Evolutionary conservation across 2,113 vertebrate genomes (phyloP).

Genomic region (Sinocyclocheilus anshuiensis): DNA sequence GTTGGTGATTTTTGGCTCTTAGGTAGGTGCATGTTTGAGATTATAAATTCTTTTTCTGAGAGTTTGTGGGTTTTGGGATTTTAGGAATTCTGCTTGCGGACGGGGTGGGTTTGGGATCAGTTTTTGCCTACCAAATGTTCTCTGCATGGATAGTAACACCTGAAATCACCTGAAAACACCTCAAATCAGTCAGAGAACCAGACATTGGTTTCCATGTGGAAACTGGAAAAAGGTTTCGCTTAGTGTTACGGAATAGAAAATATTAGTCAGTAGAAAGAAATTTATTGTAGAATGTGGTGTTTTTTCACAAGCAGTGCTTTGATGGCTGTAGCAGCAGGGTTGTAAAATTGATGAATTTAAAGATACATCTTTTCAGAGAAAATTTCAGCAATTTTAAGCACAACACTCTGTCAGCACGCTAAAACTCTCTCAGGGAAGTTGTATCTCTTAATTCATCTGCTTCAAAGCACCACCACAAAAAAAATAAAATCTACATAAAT

Average conservation of each 20-base stretch:
- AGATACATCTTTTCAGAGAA: neutral
- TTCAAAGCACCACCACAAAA: neutral
- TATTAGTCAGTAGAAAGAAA: neutral
- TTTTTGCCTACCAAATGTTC: slow-evolving; percentile 1
- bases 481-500: neutral
- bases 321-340: slow-evolving; percentile 1
- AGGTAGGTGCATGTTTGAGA: slow-evolving; percentile 57
- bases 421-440: neutral
- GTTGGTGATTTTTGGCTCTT: neutral
- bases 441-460: slow-evolving; percentile 8
- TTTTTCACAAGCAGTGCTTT: neutral
- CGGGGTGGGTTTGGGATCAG: neutral
- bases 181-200: neutral
- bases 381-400: neutral
- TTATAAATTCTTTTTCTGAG: slow-evolving; percentile 68
- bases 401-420: slow-evolving; percentile 13
- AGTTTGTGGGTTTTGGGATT: slow-evolving; percentile 59
- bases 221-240: neutral
- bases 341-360: neutral
- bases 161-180: neutral
- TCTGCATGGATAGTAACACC: neutral
- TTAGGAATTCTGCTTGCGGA: slow-evolving; percentile 67
- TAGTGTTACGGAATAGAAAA: neutral
- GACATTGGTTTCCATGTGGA: neutral
- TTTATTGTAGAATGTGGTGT: neutral